Base-by-base conservation (phyloP, 2,797 vertebrate species). In the Rhinichthys osculus region DNA sequence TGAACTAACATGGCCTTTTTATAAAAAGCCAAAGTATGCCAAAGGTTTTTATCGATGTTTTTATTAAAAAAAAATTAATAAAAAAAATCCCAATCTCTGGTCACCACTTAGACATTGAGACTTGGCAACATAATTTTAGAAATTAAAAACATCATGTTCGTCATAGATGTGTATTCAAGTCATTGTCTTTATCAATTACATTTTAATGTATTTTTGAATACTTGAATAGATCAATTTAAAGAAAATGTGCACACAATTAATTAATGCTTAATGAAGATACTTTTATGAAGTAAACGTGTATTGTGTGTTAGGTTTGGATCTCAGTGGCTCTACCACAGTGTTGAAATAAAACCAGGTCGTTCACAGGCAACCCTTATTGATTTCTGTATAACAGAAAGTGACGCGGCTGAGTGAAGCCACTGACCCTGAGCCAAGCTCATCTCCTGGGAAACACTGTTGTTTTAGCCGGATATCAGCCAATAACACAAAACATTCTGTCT, bases 361-460 rank as follows among this genome's bases (percentile, higher is more conserved):
- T 40, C 4, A 78, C 83, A 90, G 81, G 89, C 76, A 77, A 19
- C 38, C n/a, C 66, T 57, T 92, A 93, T 94, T 89, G 90, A 94
- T 95, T 93, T 90, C 86, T 86, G 86, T 87, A 91, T 91, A 91
- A 93, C 84, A 89, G 88, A 91, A 90, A 91, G 86, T 44, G 40
- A 89, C 78, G 47, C 50, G 86, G 88, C 78, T 8, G 71, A 85
- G 84, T 64, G 87, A 83, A 59, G 87, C 73, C 87, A 83, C 87
- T 91, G 90, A 91, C 47, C 87, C 87, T 11, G 50, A 59, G 77
- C 71, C 40, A 30, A 47, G 71, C 38, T n/a, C 64, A 50, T 88
- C 90, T 91, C 90, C 80, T 0, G 82, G 89, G 90, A 91, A 69
- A n/a, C 35, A 47, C 82, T 87, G 84, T 90, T 92, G 88, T 91